Conservation (phyloP, 2,113 vertebrate genomes). For the Neogale vison region DNA sequence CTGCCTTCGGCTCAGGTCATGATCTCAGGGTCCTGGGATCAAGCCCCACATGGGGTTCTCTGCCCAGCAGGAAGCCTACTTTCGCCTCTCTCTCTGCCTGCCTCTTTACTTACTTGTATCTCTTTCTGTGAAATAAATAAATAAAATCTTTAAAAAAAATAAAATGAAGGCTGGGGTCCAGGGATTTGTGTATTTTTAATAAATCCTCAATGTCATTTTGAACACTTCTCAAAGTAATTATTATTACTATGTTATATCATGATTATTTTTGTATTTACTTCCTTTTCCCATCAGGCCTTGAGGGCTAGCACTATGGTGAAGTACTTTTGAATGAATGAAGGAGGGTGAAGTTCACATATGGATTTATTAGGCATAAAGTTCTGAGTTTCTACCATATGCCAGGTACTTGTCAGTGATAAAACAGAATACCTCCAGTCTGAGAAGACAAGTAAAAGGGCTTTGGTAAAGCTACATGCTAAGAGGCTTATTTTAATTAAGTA, state of each 20-base stretch:
- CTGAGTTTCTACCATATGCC: not conserved
- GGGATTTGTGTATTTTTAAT: slow-evolving; percentile 15
- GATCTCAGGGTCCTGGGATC: too few species aligned
- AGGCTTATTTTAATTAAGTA: not conserved
- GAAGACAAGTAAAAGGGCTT: not conserved
- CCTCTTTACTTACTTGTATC: too few species aligned
- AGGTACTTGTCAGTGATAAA: not conserved
- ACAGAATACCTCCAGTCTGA: not conserved
- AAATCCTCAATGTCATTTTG: not conserved
- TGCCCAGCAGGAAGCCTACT: too few species aligned
- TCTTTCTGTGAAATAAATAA: too few species aligned
- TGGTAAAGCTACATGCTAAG: not conserved
- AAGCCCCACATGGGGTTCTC: too few species aligned
- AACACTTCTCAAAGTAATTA: slow-evolving; percentile 13
- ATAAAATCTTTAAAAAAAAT: not conserved
- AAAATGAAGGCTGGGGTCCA: not conserved
- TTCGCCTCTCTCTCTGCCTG: too few species aligned
- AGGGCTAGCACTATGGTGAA: not conserved
- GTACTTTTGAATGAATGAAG: not conserved
- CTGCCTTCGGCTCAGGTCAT: too few species aligned
- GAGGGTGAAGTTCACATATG: not conserved
- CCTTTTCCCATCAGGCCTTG: not conserved
- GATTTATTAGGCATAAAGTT: not conserved
- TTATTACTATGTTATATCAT: not conserved
- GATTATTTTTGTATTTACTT: not conserved